Base-by-base conservation (phyloP, 2,113 vertebrate species). In the Centrocercus urophasianus region DNA sequence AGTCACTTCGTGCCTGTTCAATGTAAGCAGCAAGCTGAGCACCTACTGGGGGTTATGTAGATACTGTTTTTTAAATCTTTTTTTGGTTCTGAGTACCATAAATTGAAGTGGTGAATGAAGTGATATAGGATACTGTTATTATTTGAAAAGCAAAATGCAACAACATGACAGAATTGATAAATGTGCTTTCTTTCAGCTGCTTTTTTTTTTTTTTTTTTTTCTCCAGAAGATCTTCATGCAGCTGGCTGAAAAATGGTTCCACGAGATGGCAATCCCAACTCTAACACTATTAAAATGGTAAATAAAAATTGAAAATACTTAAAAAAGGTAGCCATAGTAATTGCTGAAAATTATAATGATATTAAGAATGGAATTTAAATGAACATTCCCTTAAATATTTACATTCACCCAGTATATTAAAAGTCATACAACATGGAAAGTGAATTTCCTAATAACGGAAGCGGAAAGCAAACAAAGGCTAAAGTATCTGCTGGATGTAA, bases 261-360 rank as follows among this genome's bases (percentile, higher is more conserved):
- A 1, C 75, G 75, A 85, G 86, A 91, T 94, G 95, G 76, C 25
- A 64, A 27, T 48, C n/a, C 42, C 71, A 57, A 63, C 52, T 88
- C 57, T 70, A 83, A 88, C 38, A 27, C 59, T 88, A 28, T 76
- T 93, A 78, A 90, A 86, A 95, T 86, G 97, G 97, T 97, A 95
- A 96, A 82, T 57, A 75, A 72, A 59, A 59, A 40, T 30, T 30
- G 3, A 20, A 2, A 50, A 56, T 2, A 32, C 1, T 90, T 79
- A 8, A 43, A 57, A 84, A 84, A 69, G 1, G 8, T 32, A 14
- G 71, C 27, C 2, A 1, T 76, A 9, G 5, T 72, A 9, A 66
- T 88, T 91, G 59, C 38, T 60, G 45, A 60, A 83, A 81, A 60
- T 40, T 15, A 6, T 17, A 52, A 56, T 60, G 17, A n/a, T 80